Conservation (phyloP, 2,797 vertebrate genomes). For the Stomatorhinus walkeri region DNA sequence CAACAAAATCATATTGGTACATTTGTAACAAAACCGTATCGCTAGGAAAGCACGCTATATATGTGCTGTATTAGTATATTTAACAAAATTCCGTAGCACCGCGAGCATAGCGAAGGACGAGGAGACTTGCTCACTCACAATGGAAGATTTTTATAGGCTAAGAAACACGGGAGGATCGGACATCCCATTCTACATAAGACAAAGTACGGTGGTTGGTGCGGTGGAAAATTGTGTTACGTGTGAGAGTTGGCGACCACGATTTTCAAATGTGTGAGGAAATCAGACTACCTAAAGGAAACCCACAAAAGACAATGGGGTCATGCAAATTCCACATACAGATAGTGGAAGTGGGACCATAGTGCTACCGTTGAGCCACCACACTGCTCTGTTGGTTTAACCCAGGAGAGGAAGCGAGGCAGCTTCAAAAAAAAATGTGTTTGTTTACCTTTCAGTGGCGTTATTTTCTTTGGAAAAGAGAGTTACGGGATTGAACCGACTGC, state of each 20-base stretch:
- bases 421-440: background rate
- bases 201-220: background rate
- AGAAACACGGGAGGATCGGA: too few species aligned
- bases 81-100: background rate
- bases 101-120: background rate
- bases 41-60: background rate
- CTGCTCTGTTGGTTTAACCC: background rate
- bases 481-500: conserved; percentile 70
- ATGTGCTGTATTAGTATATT: background rate
- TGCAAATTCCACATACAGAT: background rate
- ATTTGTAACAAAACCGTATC: background rate
- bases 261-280: background rate
- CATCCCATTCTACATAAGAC: too few species aligned
- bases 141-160: too few species aligned
- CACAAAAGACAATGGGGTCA: background rate
- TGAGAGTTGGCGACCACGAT: background rate
- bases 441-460: conserved; percentile 63
- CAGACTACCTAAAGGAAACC: background rate
- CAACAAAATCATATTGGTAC: background rate
- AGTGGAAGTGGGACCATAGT: background rate
- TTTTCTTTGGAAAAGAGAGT: conserved; percentile 58
- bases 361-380: background rate
- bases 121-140: background rate
- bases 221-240: background rate
- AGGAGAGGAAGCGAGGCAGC: background rate